Percentiles rank a stretch among this genome's conserved stretches.
These are phyloP conservation scores for Drosophila pullipes DNA, from an alignment of 2,888 invertebrate genomes.

Conservation along the genomic window DNA sequence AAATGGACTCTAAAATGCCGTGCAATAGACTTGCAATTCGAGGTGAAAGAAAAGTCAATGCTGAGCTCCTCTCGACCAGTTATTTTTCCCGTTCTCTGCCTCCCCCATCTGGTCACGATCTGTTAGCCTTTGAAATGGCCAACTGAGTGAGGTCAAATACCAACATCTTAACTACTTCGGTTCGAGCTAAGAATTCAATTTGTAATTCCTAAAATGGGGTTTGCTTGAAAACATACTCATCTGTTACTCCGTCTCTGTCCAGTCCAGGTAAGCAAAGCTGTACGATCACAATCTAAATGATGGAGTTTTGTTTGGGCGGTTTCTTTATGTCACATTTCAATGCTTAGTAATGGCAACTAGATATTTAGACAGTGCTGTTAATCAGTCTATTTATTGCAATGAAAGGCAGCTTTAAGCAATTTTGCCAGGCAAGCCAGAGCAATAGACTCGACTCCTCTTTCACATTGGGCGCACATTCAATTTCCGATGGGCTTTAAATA, in stretches of 20 bases:
- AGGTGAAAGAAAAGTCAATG: conserved; percentile 18
- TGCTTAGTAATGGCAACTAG: not conserved
- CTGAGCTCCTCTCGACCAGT: not conserved
- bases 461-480: conserved; percentile 57
- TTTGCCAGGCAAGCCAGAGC: not conserved
- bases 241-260: not conserved
- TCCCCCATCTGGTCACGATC: not conserved
- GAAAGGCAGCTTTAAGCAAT: not conserved
- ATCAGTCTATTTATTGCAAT: not conserved
- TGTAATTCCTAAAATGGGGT: not conserved
- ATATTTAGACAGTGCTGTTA: not conserved
- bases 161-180: not conserved
- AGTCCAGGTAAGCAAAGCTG: not conserved
- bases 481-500: conserved; percentile 72
- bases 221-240: not conserved
- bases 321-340: not conserved
- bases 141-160: not conserved
- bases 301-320: not conserved
- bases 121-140: not conserved
- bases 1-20: conserved; percentile 51
- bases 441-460: not conserved
- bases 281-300: not conserved
- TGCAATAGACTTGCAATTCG: conserved; percentile 21
- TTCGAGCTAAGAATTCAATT: not conserved
- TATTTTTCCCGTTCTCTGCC: not conserved